Evolutionary conservation across 2,797 vertebrate genomes (phyloP).

Genomic region (Hemitrygon akajei): DNA sequence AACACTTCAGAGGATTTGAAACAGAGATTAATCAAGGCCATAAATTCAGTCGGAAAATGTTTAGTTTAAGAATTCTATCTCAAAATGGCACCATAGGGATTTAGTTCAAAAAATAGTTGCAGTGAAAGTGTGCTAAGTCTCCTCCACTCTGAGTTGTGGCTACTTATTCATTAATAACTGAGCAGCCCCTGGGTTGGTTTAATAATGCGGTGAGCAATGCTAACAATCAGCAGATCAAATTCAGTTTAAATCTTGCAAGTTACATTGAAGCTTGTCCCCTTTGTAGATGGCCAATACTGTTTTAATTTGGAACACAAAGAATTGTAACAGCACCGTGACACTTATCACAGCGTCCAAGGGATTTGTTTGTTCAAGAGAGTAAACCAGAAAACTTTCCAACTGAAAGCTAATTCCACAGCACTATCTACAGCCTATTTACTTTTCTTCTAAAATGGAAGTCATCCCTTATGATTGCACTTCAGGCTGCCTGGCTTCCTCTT

Average conservation of each 20-base stretch:
- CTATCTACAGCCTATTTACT: constrained; percentile 39
- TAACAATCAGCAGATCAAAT: constrained; percentile 17
- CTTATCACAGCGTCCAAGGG: constrained; percentile 20
- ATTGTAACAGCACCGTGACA: background rate
- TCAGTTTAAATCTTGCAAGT: background rate
- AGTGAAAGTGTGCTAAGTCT: background rate
- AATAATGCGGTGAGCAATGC: background rate
- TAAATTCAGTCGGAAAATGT: background rate
- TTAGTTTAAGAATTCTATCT: background rate
- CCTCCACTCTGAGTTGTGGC: background rate
- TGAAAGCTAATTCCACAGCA: constrained; percentile 21
- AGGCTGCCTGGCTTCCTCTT: constrained; percentile 37
- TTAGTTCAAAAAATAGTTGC: background rate
- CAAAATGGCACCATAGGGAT: background rate
- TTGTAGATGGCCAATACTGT: background rate
- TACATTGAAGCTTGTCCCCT: too few species aligned
- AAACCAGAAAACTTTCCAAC: constrained; percentile 45
- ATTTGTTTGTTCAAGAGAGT: constrained; percentile 51
- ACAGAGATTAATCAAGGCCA: background rate
- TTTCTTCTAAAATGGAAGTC: constrained; percentile 45
- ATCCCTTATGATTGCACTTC: constrained; percentile 37
- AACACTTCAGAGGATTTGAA: background rate
- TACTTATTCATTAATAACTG: background rate
- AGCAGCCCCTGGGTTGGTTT: background rate
- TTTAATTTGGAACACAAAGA: background rate